phyloP scores from a whole-genome alignment of 2,888 invertebrate genomes.

The Smittia aterrima region DNA sequence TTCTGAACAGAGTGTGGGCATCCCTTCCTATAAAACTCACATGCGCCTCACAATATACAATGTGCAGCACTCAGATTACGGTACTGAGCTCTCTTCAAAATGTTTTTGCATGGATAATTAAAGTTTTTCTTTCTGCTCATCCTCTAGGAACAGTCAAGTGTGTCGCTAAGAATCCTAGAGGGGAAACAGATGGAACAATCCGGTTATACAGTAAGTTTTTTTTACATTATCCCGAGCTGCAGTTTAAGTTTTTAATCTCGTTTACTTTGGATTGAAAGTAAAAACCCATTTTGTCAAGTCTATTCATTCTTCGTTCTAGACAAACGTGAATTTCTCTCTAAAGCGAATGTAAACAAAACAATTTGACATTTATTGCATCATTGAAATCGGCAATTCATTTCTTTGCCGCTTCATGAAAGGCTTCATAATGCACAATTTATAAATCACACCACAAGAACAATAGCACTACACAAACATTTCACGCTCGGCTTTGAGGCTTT shows the following conservation, averaged over 20 bases:
- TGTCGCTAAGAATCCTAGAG: constrained; percentile 77
- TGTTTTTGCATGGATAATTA: constrained; percentile 15
- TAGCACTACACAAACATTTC: constrained; percentile 21
- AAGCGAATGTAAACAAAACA: constrained; percentile 19
- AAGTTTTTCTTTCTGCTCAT: constrained; percentile 5
- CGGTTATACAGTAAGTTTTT: constrained; percentile 84
- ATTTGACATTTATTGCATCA: constrained; percentile 39
- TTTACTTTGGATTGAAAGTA: not conserved
- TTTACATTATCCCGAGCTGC: no score
- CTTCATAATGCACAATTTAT: constrained; percentile 37
- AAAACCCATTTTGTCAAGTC: not conserved
- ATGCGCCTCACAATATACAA: constrained; percentile 81
- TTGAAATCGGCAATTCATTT: constrained; percentile 26
- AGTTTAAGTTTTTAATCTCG: constrained; percentile 39
- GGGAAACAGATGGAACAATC: constrained; percentile 87
- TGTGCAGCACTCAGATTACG: constrained; percentile 78
- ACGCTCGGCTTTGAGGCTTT: constrained; percentile 12
- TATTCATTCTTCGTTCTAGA: not conserved
- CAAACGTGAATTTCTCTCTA: not conserved
- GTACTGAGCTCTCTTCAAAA: constrained; percentile 66
- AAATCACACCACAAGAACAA: constrained; percentile 36
- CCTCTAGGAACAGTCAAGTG: not conserved
- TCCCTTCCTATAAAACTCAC: constrained; percentile 79
- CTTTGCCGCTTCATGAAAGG: constrained; percentile 2
- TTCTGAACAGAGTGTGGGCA: constrained; percentile 66